A percentile compares a stretch with the other conserved stretches of the same genome.
Evolutionary conservation across 2,797 vertebrate species (phyloP).

Genomic region (Sebastes variabilis): DNA sequence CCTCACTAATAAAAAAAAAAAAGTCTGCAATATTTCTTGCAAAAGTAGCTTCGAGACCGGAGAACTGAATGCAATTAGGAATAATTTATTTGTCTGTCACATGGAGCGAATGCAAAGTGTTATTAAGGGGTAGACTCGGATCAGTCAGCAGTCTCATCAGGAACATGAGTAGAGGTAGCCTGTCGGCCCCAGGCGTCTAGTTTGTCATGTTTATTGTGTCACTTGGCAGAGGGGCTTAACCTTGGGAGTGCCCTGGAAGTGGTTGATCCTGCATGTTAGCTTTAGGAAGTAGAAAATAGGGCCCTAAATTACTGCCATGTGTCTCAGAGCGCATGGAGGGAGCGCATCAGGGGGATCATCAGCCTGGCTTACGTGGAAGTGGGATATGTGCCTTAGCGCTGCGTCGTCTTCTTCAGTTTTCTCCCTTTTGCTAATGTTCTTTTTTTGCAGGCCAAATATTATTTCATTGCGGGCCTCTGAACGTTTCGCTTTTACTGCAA

Average conservation of each 20-base stretch:
- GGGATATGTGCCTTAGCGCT: constrained; percentile 65
- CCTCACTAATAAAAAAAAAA: constrained; percentile 29
- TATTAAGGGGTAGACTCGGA: constrained; percentile 55
- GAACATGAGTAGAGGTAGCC: constrained; percentile 52
- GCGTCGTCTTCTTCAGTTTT: constrained; percentile 56
- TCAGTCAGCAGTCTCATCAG: constrained; percentile 61
- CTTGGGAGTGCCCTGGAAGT: constrained; percentile 82
- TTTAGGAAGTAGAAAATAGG: constrained; percentile 86
- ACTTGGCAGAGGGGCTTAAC: constrained; percentile 81
- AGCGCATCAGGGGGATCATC: constrained; percentile 79
- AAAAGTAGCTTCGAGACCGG: constrained; percentile 16
- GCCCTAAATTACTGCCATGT: constrained; percentile 87
- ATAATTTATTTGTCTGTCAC: constrained; percentile 42
- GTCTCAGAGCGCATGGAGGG: constrained; percentile 75
- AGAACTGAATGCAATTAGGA: constrained; percentile 27
- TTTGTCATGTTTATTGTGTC: constrained; percentile 80
- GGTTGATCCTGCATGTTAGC: constrained; percentile 81
- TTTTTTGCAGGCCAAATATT: constrained; percentile 77
- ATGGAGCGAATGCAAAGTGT: constrained; percentile 45
- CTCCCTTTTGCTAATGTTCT: constrained; percentile 59
- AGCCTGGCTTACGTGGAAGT: constrained; percentile 49
- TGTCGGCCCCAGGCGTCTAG: constrained; percentile 57
- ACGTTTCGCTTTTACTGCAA: constrained; percentile 53
- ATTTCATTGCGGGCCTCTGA: constrained; percentile 44
- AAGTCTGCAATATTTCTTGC: constrained; percentile 14